Conservation (phyloP, 2,888 invertebrate species). For the Andrena fulva region DNA sequence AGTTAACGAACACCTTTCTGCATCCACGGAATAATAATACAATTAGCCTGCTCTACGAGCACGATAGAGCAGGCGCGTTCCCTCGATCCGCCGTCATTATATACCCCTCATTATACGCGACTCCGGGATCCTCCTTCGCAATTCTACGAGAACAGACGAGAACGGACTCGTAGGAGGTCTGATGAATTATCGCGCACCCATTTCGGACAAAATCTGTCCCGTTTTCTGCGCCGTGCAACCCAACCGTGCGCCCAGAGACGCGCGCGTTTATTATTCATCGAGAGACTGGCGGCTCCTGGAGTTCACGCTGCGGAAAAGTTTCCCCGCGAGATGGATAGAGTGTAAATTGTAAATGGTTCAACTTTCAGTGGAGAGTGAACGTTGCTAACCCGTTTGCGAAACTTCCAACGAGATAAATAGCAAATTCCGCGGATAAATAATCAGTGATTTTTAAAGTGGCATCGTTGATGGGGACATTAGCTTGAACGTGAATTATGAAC, state of each 20-base stretch:
- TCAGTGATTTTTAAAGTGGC: neutral
- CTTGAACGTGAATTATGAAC: neutral
- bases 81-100: constrained; percentile 25
- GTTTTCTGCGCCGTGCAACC: neutral
- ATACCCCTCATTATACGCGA: constrained; percentile 12
- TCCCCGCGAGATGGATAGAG: neutral
- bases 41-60: constrained; percentile 9
- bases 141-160: constrained; percentile 5
- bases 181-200: neutral
- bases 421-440: neutral
- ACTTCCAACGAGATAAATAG: constrained; percentile 10
- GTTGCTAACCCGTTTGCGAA: neutral
- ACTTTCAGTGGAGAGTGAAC: neutral
- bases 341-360: constrained; percentile 7
- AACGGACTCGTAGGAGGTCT: neutral
- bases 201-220: neutral
- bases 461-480: neutral
- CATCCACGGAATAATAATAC: constrained; percentile 40
- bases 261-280: constrained; percentile 19
- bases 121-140: constrained; percentile 13
- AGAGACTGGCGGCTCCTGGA: constrained; percentile 4
- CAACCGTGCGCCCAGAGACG: neutral
- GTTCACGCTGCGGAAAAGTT: no score
- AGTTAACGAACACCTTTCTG: constrained; percentile 30
- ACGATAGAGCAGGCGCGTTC: constrained; percentile 23